These are phyloP conservation scores for Pungitius pungitius DNA, from an alignment of 2,113 vertebrate genomes.

Conservation along the genomic window DNA sequence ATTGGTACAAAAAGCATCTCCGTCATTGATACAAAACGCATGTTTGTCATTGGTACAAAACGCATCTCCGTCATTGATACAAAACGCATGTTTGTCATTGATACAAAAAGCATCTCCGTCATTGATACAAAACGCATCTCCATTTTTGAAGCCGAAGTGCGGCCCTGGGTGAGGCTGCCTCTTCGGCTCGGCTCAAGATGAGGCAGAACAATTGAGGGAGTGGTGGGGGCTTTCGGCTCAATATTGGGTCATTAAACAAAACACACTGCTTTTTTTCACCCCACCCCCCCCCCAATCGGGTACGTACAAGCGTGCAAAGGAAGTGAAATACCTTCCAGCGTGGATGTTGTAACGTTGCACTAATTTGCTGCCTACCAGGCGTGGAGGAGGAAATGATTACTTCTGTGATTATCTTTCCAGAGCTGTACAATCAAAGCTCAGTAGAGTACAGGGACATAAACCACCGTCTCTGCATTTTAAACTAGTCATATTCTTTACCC, in stretches of 20 bases:
- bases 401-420: slow-evolving; percentile 34
- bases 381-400: slow-evolving; percentile 21
- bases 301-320: background rate
- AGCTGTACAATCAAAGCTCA: slow-evolving; percentile 27
- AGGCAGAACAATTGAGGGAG: slow-evolving; percentile 3
- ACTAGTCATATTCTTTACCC: slow-evolving; percentile 30
- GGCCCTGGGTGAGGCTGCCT: too few relatives aligned
- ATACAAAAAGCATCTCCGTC: too few relatives aligned
- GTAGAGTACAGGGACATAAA: slow-evolving; percentile 35
- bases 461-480: slow-evolving; percentile 25
- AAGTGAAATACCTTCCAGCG: background rate
- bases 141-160: slow-evolving; percentile 12
- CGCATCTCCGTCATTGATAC: too few relatives aligned
- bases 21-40: too few relatives aligned
- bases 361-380: slow-evolving; percentile 23
- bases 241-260: slow-evolving; percentile 17
- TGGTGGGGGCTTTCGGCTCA: background rate
- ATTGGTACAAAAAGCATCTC: too few relatives aligned
- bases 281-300: background rate
- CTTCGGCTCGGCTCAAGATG: too few relatives aligned
- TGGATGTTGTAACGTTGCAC: slow-evolving; percentile 8
- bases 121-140: too few relatives aligned
- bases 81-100: too few relatives aligned
- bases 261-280: background rate
- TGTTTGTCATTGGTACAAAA: too few relatives aligned